Evolutionary conservation across 2,113 vertebrate genomes (phyloP).

Genomic region (Arenaria interpres): DNA sequence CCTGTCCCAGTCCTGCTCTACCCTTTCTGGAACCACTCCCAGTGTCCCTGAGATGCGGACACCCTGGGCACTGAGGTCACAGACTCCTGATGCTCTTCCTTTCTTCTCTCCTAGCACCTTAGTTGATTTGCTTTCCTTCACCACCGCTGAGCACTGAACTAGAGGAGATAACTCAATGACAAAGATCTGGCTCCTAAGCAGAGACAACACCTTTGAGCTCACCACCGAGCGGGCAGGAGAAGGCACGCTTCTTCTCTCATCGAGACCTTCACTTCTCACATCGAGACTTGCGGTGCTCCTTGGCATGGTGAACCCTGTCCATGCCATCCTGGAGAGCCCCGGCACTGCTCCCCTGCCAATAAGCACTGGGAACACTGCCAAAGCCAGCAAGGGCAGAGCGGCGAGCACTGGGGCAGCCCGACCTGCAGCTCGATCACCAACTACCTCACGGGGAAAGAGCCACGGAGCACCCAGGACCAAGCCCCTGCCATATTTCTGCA

Average conservation of each 20-base stretch:
- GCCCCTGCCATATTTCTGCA: not conserved
- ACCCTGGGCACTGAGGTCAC: not conserved
- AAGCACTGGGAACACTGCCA: not conserved
- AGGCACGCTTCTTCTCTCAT: not conserved
- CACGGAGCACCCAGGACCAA: not conserved
- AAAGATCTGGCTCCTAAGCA: not conserved
- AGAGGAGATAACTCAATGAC: not conserved
- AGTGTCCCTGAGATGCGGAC: not conserved
- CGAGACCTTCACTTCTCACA: not conserved
- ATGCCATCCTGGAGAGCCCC: not conserved
- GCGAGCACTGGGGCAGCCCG: rapidly evolving
- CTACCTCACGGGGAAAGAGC: not conserved
- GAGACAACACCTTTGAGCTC: not conserved
- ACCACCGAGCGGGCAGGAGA: rapidly evolving
- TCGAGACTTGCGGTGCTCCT: not conserved
- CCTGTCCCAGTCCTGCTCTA: not conserved
- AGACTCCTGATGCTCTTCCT: not conserved
- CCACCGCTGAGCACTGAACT: not conserved
- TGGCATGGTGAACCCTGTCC: not conserved
- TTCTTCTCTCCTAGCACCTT: not conserved
- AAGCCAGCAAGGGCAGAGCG: not conserved
- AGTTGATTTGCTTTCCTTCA: not conserved
- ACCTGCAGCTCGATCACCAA: not conserved
- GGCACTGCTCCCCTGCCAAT: not conserved
- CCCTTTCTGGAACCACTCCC: not conserved